Base-by-base conservation (phyloP, 2,797 vertebrate genomes). In the Sternotherus odoratus region DNA sequence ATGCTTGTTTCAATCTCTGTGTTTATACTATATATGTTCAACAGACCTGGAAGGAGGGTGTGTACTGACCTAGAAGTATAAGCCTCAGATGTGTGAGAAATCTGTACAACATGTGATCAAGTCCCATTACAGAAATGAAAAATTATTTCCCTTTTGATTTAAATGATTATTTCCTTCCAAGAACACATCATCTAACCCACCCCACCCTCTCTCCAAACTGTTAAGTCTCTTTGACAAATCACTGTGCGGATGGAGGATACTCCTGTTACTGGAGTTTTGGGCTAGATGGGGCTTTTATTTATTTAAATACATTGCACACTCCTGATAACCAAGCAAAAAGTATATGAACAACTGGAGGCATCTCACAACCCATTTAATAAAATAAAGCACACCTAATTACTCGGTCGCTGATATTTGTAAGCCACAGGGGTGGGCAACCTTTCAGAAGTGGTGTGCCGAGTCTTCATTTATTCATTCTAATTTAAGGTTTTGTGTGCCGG, bases 81-180 rank as follows among this genome's bases (percentile, higher is more conserved):
- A 28, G 72, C 72, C 72, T 48, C 19, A 69, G n/a, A 24, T 21
- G 19, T 39, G n/a, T 21, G 16, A 39, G 66, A 19, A 86, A n/a
- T 9, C 28, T 5, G 19, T 16, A 8, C 56, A 78, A 86, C n/a
- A 21, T 0, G 0, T 36, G 19, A 82, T 2, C 0, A 13, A 0
- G 5, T n/a, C 82, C 78, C 69, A 3, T 36, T 79, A 77, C 28
- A 82, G 8, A 2, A 26, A 82, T 77, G 50, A 15, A 86, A 79
- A 75, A 12, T 6, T 19, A 2, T 2, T 9, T 15, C 23, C 17
- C 43, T 26, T 83, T 66, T 4, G 53, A 89, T 12, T 12, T 17
- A 6, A 85, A 91, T 30, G 4, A 48, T 0, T 75, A 0, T 63
- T 28, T 36, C 75, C 74, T 43, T 82, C 78, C 69, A 56, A 43